Evolutionary conservation across 2,113 vertebrate genomes (phyloP).

Genomic region (Rhizomys pruinosus): DNA sequence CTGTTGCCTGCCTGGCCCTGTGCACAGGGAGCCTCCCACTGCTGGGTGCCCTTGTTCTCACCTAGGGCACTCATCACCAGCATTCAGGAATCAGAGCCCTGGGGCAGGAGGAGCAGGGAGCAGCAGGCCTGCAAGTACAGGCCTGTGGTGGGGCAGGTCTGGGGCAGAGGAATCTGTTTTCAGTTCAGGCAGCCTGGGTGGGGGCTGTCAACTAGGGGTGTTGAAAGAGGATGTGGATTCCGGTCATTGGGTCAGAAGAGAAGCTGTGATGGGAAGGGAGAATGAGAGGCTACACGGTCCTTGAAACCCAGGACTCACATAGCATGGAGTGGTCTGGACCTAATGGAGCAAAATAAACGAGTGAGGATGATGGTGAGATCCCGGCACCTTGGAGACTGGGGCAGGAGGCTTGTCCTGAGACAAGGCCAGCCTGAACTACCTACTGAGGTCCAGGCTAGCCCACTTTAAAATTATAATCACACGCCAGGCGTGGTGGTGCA

Average conservation of each 20-base stretch:
- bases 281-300: too few species aligned
- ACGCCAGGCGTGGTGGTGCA: too few species aligned
- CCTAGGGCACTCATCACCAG: not conserved
- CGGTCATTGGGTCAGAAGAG: not conserved
- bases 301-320: rapidly evolving
- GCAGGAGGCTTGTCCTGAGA: not conserved
- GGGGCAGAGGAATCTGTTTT: not conserved
- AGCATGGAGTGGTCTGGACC: not conserved
- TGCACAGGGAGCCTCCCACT: not conserved
- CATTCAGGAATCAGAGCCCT: not conserved
- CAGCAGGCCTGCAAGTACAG: not conserved
- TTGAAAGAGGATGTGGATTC: not conserved
- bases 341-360: too few species aligned
- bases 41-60: not conserved
- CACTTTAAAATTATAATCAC: too few species aligned
- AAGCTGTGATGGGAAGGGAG: not conserved
- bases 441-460: not conserved
- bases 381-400: too few species aligned
- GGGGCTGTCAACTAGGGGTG: rapidly evolving
- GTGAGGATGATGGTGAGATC: too few species aligned
- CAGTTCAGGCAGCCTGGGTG: not conserved
- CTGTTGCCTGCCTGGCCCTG: not conserved
- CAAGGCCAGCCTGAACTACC: not conserved
- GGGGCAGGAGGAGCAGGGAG: not conserved
- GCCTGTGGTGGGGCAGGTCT: not conserved